Conservation (phyloP, 1,140 invertebrate species). For the Prorops nasuta region DNA sequence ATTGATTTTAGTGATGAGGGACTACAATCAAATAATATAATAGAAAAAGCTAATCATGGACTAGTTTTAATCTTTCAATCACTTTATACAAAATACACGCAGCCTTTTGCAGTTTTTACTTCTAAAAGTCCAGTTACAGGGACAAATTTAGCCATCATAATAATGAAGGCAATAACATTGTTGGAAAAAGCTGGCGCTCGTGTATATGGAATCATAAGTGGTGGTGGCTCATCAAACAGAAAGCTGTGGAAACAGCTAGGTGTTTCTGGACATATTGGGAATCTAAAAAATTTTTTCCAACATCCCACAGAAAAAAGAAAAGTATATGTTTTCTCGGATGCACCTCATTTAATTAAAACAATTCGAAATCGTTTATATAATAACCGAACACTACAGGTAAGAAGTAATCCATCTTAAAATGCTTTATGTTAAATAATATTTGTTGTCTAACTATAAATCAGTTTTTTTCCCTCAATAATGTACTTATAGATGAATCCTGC, state of each 20-base stretch:
- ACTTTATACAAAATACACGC: conserved; percentile 9
- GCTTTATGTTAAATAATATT: not conserved
- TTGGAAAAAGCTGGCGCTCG: not conserved
- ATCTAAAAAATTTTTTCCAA: not conserved
- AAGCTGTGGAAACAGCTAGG: not conserved
- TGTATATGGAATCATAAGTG: not conserved
- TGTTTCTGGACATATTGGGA: not conserved
- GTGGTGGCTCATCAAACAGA: not conserved
- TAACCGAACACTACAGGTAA: not conserved
- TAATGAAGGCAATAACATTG: conserved; percentile 1
- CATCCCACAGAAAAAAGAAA: not conserved
- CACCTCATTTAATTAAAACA: not conserved
- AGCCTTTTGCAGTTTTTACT: conserved; percentile 23
- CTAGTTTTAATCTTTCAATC: conserved; percentile 24
- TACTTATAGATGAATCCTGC: conserved; percentile 1
- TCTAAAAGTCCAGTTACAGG: not conserved
- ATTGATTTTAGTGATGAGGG: conserved; percentile 13
- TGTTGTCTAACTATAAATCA: not conserved
- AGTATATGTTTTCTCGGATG: too few species aligned
- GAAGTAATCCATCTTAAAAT: not conserved
- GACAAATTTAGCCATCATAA: not conserved
- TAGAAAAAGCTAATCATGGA: conserved; percentile 20
- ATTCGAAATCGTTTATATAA: not conserved
- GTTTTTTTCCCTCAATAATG: not conserved
- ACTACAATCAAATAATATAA: not conserved